Base-by-base conservation (phyloP, 1,140 invertebrate genomes). In the Hypsibius dujardini region DNA sequence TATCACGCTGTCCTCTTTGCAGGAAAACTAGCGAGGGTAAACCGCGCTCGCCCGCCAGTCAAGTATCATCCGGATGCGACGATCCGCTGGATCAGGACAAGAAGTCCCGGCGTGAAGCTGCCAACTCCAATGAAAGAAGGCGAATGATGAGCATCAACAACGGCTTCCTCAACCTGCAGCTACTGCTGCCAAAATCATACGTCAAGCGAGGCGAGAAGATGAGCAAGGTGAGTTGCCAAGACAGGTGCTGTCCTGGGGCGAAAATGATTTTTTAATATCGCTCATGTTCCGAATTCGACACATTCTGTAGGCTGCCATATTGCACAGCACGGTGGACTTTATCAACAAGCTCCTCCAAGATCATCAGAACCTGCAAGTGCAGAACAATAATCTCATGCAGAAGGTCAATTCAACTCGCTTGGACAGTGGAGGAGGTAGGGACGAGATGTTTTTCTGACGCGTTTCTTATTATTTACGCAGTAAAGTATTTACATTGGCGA, bases 131-230 rank as follows among this genome's bases (percentile, higher is more conserved):
- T 81, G 95, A 99, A 79, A 82, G 95, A 28, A 84, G 95, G 71
- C 86, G 95, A 70, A 98, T 99, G 95, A 95, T 98, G 81, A 96
- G 92, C 79, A 99, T 99, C 77, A 99, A 99, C 84, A 92, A 95
- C 72, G 96, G 96, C 47, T 98, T 98, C 80, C 91, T 96, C 79
- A 90, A 89, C 50, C 84, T 99, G 42, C 85, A 93, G 71, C 87
- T 87, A 0, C 83, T 98, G 46, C 82, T 98, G 76, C 95, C 93
- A 56, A 47, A 78, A 77, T 87, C 91, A 74, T 89, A 94, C 81
- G 93, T 96, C 79, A 67, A 67, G 45, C 62, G 62, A 7, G 93
- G 92, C 71, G 95, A 98, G 80, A 99, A 98, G 83, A 84, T 98
- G 46, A 98, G 94, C 83, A 99, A 98, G 89, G 93, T 97, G 83